Evolutionary conservation across 2,113 vertebrate species (phyloP), one percentile per base, ranked within the genome.

Genomic region (Serinus canaria): DNA sequence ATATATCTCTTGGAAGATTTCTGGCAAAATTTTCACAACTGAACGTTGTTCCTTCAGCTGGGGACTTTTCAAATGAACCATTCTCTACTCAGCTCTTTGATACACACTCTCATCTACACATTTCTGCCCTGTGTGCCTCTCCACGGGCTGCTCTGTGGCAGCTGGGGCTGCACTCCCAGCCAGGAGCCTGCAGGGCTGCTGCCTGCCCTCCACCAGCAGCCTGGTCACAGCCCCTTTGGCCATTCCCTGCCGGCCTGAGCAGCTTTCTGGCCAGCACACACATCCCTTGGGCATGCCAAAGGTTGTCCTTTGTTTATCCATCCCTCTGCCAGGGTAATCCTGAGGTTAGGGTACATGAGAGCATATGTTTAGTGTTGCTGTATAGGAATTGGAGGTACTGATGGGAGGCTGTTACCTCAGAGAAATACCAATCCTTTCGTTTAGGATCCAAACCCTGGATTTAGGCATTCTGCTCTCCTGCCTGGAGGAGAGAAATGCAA

Each of bases 41-140:
- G 4, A 56, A 22, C 2, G 2, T 39, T 89, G 16, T 37, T 82
- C 25, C 77, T 86, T 47, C 31, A 47, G 16, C 2, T 81, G 60
- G 4, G 35, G 15, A 11, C 15, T 84, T 53, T 68, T 58, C 19
- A 12, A 13, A 15, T 7, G 43, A 80, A 1, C 13, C 50, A 9
- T 41, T 62, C 1, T 25, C 55, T 31, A 5, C 52, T 41, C 19
- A 17, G 0, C 14, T 49, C 2, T 80, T 80, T 50, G 2, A 11
- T 8, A 1, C 11, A 2, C 39, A 3, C 3, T 55, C 41, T 90
- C 56, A 6, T 41, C 30, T 10, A 1, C 20, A 2, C 0, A 4
- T 60, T 43, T 35, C 35, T 35, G 47, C 31, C 3, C 19, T 15
- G n/a, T 10, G 30, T 50, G 49, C 15, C 52, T 70, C 47, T 46